A percentile compares a stretch with the other conserved stretches of the same genome.
These are phyloP conservation scores for Catharus bicknelli DNA, from an alignment of 2,113 vertebrate species.

Conservation along the genomic window DNA sequence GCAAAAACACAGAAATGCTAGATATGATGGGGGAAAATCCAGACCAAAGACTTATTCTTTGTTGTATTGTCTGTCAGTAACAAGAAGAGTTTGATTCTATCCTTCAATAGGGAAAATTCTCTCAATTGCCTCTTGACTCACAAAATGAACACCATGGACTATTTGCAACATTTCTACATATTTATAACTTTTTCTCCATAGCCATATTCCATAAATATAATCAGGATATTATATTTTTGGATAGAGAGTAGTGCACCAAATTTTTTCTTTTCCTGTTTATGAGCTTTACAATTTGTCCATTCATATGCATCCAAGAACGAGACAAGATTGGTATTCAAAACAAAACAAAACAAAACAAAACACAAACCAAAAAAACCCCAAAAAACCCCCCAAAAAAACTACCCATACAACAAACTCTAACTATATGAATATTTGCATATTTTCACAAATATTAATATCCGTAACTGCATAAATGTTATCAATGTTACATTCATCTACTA, in stretches of 20 bases:
- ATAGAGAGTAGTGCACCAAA: neutral
- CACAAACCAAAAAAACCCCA: neutral
- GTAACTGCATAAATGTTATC: neutral
- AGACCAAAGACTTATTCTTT: neutral
- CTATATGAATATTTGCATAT: neutral
- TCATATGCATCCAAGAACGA: accelerated
- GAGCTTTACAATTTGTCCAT: neutral
- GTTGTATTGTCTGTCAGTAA: neutral
- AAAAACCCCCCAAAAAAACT: neutral
- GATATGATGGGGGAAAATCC: accelerated
- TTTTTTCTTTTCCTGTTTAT: neutral
- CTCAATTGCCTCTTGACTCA: neutral
- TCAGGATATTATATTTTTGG: neutral
- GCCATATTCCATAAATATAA: neutral
- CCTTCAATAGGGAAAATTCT: neutral
- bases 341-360: neutral
- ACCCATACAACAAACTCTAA: neutral
- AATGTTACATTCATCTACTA: neutral
- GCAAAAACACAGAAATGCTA: neutral
- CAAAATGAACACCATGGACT: neutral
- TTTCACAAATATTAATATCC: neutral
- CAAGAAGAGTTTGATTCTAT: neutral
- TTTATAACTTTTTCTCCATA: neutral
- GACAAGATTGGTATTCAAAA: neutral
- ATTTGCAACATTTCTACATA: neutral